A percentile compares a stretch with the other conserved stretches of the same genome.
These are phyloP conservation scores for Eriosoma lanigerum DNA, from an alignment of 1,140 invertebrate species.

Conservation along the genomic window DNA sequence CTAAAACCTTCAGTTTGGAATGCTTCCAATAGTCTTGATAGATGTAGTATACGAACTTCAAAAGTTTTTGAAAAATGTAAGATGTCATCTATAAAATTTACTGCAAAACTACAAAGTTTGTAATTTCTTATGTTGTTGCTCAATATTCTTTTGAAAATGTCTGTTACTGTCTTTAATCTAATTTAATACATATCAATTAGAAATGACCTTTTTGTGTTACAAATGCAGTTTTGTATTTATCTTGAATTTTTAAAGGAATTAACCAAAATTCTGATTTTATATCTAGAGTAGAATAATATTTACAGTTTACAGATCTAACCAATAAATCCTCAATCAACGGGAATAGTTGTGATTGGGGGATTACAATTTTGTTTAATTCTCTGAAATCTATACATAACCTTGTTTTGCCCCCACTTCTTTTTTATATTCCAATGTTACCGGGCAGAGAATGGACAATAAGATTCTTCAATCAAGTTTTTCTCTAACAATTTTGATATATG, in stretches of 20 bases:
- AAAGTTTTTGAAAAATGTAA: constrained; percentile 32
- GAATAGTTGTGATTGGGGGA: constrained; percentile 53
- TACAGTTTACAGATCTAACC: constrained; percentile 50
- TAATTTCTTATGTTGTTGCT: neutral
- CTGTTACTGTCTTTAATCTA: neutral
- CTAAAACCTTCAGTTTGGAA: constrained; percentile 56
- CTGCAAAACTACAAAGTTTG: too few species aligned
- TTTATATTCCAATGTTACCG: constrained; percentile 50
- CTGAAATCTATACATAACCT: constrained; percentile 41
- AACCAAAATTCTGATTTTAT: constrained; percentile 55
- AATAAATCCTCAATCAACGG: constrained; percentile 54
- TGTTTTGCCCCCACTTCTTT: constrained; percentile 42
- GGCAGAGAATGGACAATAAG: constrained; percentile 22
- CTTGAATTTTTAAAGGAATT: constrained; percentile 53
- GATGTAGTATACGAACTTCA: constrained; percentile 54
- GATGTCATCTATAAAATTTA: too few species aligned
- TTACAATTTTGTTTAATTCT: too few species aligned
- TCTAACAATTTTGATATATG: constrained; percentile 6
- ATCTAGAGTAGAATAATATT: constrained; percentile 53
- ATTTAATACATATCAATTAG: constrained; percentile 47
- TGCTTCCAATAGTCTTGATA: constrained; percentile 54
- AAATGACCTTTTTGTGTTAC: constrained; percentile 54
- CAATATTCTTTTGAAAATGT: neutral
- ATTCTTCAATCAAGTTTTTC: constrained; percentile 44
- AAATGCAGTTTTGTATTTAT: constrained; percentile 54